Evolutionary conservation across 2,888 invertebrate species (phyloP).

Genomic region (Xanthia togata): DNA sequence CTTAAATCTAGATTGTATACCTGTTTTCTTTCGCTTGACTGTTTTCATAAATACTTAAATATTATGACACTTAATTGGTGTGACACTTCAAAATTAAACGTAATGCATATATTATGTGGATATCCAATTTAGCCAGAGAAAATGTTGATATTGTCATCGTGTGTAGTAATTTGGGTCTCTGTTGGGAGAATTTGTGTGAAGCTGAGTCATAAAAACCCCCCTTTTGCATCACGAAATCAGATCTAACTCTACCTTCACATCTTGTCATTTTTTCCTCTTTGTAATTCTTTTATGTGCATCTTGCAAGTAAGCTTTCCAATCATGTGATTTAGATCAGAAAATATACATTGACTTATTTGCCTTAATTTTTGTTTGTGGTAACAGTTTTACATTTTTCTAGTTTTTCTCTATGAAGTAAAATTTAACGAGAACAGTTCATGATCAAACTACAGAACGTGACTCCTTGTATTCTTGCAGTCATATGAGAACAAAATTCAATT

Average conservation of each 20-base stretch:
- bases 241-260: not conserved
- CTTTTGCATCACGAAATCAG: not conserved
- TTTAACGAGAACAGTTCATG: slow-evolving; percentile 2
- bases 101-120: not conserved
- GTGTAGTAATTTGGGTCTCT: not conserved
- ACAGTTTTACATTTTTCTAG: not conserved
- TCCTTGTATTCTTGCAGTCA: slow-evolving; percentile 10
- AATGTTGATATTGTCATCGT: not conserved
- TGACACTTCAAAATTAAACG: not conserved
- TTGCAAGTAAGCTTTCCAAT: not conserved
- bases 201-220: not conserved
- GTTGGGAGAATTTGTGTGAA: not conserved
- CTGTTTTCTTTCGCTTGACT: slow-evolving; percentile 32
- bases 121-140: not conserved
- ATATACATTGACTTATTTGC: not conserved
- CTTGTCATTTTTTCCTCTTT: not conserved
- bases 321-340: not conserved
- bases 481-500: slow-evolving; percentile 39
- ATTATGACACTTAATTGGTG: slow-evolving; percentile 7
- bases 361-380: not conserved
- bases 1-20: slow-evolving; percentile 21
- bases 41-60: not conserved
- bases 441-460: not conserved
- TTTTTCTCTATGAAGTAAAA: not conserved
- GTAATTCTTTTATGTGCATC: not conserved